Evolutionary conservation across 2,888 invertebrate genomes (phyloP).

Genomic region (Meliscaeva auricollis): DNA sequence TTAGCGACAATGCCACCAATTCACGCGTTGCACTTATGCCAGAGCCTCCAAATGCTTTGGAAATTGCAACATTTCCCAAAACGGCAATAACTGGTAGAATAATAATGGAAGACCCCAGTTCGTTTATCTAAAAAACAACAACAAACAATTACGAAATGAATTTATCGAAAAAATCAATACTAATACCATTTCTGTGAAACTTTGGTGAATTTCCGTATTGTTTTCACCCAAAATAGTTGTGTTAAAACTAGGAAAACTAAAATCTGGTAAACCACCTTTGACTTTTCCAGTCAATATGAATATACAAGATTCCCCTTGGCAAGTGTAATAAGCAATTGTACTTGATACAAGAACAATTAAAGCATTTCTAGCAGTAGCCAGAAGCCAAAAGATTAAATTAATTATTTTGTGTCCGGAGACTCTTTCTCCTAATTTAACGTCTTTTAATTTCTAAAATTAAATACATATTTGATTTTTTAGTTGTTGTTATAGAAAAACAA

Average conservation of each 20-base stretch:
- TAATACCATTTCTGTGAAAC: slow-evolving; percentile 81
- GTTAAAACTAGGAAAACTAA: slow-evolving; percentile 89
- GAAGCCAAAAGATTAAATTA: slow-evolving; percentile 89
- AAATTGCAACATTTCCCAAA: slow-evolving; percentile 97
- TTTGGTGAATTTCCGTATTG: slow-evolving; percentile 79
- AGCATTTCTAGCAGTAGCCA: slow-evolving; percentile 93
- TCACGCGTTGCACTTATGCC: slow-evolving; percentile 96
- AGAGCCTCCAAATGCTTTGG: slow-evolving; percentile 95
- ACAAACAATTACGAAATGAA: neutral
- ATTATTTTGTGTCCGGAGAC: slow-evolving; percentile 81
- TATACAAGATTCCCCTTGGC: slow-evolving; percentile 84
- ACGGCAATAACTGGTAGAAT: slow-evolving; percentile 96
- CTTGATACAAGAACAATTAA: slow-evolving; percentile 88
- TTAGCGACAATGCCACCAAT: slow-evolving; percentile 92
- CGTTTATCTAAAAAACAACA: slow-evolving; percentile 85
- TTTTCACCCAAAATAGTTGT: slow-evolving; percentile 84
- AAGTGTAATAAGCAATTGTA: slow-evolving; percentile 88
- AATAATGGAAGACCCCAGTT: slow-evolving; percentile 93
- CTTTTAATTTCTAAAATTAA: slow-evolving; percentile 79
- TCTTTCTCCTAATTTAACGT: slow-evolving; percentile 77
- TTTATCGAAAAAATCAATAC: neutral
- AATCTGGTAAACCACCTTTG: slow-evolving; percentile 88
- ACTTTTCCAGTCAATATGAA: slow-evolving; percentile 91
- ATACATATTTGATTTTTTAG: neutral
- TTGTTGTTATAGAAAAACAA: neutral